Conservation (phyloP, 2,888 invertebrate species). For the Formica aserva region DNA sequence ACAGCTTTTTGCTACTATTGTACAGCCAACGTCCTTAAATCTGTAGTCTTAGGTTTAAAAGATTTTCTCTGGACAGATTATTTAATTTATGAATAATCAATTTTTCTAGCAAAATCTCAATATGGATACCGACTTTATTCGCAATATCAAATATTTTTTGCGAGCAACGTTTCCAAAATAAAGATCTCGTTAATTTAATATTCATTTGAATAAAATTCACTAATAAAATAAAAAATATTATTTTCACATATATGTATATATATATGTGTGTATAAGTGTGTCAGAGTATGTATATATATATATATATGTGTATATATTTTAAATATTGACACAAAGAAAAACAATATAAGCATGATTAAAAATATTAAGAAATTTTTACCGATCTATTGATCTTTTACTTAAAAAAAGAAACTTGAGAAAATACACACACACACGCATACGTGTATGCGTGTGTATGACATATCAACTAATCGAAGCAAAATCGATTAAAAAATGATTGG, state of each 20-base stretch:
- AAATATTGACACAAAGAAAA: background rate
- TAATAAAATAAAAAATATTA: background rate
- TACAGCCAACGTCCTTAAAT: too few relatives aligned
- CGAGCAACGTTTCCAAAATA: background rate
- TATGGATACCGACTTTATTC: background rate
- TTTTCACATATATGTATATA: too few relatives aligned
- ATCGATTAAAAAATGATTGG: background rate
- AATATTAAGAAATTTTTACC: background rate
- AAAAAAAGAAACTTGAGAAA: background rate
- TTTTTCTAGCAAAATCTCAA: background rate
- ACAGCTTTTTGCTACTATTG: too few relatives aligned
- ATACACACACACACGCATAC: background rate
- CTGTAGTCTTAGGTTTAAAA: background rate
- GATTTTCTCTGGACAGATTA: background rate
- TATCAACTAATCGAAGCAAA: background rate
- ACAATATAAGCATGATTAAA: background rate
- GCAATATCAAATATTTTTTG: background rate
- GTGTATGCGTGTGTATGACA: background rate
- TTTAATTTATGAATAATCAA: background rate
- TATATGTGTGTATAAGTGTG: too few relatives aligned
- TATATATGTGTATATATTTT: too few relatives aligned
- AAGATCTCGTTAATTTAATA: background rate
- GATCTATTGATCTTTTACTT: background rate
- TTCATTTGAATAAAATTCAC: background rate
- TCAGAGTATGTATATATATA: too few relatives aligned